These are phyloP conservation scores for Megastigmus dorsalis DNA, from an alignment of 2,888 invertebrate genomes.

Conservation along the genomic window DNA sequence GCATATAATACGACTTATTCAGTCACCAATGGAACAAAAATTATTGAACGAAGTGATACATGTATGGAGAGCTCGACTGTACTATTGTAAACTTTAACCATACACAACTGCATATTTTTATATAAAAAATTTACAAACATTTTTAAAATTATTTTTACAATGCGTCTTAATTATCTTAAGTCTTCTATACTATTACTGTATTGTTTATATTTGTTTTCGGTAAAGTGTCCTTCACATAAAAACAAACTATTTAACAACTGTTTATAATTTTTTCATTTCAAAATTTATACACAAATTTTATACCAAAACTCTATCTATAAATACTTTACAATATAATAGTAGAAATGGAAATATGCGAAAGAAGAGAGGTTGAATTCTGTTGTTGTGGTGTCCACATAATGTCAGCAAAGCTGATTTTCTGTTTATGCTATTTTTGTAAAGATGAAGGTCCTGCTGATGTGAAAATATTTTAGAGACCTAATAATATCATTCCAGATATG, in stretches of 20 bases:
- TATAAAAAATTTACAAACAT: conserved; percentile 42
- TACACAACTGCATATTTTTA: conserved; percentile 45
- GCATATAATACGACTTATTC: background rate
- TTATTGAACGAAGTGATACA: conserved; percentile 6
- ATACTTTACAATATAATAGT: background rate
- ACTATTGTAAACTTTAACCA: conserved; percentile 14
- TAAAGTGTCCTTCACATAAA: conserved; percentile 31
- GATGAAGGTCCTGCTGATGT: background rate
- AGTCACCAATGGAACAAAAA: conserved; percentile 3
- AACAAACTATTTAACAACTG: conserved; percentile 11
- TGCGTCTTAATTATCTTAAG: conserved; percentile 1
- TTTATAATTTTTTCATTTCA: conserved; percentile 3
- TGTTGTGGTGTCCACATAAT: too few relatives aligned
- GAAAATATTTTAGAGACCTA: background rate
- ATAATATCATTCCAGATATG: background rate
- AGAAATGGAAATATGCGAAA: background rate
- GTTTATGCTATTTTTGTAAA: conserved; percentile 12
- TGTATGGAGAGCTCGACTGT: background rate
- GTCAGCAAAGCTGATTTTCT: background rate
- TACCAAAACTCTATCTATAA: conserved; percentile 18
- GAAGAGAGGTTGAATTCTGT: background rate
- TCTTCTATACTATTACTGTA: background rate
- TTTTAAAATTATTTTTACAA: conserved; percentile 29
- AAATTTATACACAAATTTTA: conserved; percentile 21
- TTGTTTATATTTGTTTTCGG: conserved; percentile 21